Evolutionary conservation across 2,888 invertebrate genomes (phyloP), one percentile per base, ranked within the genome.

Genomic region (Protophormia terraenovae): DNA sequence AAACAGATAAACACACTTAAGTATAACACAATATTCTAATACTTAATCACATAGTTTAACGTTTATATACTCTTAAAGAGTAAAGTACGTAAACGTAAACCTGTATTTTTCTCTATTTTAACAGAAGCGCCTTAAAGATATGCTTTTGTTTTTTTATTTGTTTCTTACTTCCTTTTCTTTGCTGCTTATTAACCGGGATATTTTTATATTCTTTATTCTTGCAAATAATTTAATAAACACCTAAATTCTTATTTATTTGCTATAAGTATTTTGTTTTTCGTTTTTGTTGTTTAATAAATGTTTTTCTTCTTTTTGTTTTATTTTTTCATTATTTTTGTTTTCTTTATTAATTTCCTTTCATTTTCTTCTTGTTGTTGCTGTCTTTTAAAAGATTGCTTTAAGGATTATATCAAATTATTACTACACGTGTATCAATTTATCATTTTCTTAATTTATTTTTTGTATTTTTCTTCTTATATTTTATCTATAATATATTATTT

Each of bases 351-450:
- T 58, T 16, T 29, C 12, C 53, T 22, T 71, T 29, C 47, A 47
- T 47, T 47, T 8, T 19, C 5, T 27, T 7, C 5, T 27, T 7
- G 38, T 64, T n/a, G 22, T 64, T 12, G 0, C 14, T 5, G 14
- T n/a, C 47, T 32, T 8, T 38, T 14, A 6, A 2, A 12, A 19
- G 14, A 14, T 66, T 55, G 19, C 27, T 71, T 47, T 53, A 53
- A 62, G 78, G 35, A 62, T 53, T 71, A 62, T 53, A 27, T 50
- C 55, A 55, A 73, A 73, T 66, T 66, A 58, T 47, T 76, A 45
- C 41, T 53, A 32, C 81, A 82, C 81, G 81, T 82, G 69, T 53
- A 60, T 22, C 19, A 53, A 75, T 50, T 75, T 38, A 75, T 75
- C 50, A 62, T 38, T 38, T 16, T 29, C 27, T 66, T 66, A 45